Evolutionary conservation across 2,888 invertebrate genomes (phyloP).

Genomic region (Orthonychiurus folsomi): DNA sequence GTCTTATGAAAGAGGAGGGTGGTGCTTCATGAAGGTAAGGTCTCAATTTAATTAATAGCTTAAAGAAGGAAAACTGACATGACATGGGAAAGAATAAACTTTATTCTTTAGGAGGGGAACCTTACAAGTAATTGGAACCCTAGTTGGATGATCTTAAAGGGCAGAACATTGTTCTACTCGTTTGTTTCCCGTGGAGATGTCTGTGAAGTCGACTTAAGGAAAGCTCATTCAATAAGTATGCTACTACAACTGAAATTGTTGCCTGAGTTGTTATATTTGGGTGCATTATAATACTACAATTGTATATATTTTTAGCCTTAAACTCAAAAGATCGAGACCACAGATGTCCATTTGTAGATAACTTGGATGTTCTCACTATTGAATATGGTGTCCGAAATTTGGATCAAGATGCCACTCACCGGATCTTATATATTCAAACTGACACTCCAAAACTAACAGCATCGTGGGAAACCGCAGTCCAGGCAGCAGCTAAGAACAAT

Average conservation of each 20-base stretch:
- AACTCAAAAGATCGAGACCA: conserved; percentile 22
- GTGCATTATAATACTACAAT: conserved; percentile 4
- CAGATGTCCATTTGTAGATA: conserved; percentile 33
- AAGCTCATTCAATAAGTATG: conserved; percentile 69
- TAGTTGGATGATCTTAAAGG: conserved; percentile 68
- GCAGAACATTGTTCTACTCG: conserved; percentile 56
- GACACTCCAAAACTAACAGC: conserved; percentile 61
- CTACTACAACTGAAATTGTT: conserved; percentile 6
- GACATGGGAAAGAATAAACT: not conserved
- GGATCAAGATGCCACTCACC: conserved; percentile 27
- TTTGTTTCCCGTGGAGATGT: conserved; percentile 44
- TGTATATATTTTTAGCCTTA: conserved; percentile 15
- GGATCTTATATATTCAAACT: conserved; percentile 63
- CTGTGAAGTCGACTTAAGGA: conserved; percentile 63
- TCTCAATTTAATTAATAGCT: no score
- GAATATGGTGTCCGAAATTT: no score
- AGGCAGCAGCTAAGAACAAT: conserved; percentile 67
- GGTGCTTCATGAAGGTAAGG: conserved; percentile 61
- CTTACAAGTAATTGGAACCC: conserved; percentile 54
- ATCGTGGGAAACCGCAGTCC: conserved; percentile 67
- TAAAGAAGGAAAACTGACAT: conserved; percentile 11
- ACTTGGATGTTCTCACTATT: conserved; percentile 31
- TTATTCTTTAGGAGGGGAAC: conserved; percentile 28
- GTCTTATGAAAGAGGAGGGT: conserved; percentile 66
- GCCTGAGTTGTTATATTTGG: not conserved